These are phyloP conservation scores for Rapana venosa DNA, from an alignment of 2,888 invertebrate genomes.

Conservation along the genomic window DNA sequence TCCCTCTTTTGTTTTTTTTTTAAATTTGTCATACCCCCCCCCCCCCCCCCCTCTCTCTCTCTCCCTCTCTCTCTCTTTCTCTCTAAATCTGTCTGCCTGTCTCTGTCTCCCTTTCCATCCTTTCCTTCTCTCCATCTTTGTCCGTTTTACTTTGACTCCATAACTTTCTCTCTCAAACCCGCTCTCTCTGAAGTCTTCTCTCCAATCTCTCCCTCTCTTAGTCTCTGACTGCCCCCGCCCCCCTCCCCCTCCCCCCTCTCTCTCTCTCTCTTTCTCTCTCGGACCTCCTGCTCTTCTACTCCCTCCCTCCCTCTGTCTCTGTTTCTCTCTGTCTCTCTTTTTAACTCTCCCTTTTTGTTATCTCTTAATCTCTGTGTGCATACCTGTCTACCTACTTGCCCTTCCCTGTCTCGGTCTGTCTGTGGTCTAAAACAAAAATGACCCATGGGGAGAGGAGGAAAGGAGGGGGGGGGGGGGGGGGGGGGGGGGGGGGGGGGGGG, in stretches of 20 bases:
- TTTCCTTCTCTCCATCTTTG: not conserved
- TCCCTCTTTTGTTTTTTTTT: too few species aligned
- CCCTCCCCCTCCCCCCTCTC: not conserved
- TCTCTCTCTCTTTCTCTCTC: not conserved
- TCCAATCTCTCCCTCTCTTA: not conserved
- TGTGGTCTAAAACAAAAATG: not conserved
- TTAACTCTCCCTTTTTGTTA: not conserved
- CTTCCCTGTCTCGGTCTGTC: not conserved
- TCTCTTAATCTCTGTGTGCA: not conserved
- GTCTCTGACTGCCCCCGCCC: not conserved
- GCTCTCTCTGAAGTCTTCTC: not conserved
- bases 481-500: not conserved
- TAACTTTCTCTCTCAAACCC: not conserved
- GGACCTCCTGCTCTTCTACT: too few species aligned
- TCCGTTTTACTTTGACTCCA: not conserved
- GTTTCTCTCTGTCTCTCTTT: not conserved
- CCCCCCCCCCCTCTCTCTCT: too few species aligned
- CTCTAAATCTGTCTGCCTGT: too few species aligned
- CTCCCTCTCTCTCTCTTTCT: too few species aligned
- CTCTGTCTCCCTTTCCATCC: not conserved
- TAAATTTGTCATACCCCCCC: too few species aligned
- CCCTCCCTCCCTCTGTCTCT: not conserved
- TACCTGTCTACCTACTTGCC: not conserved
- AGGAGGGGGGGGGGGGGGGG: not conserved
- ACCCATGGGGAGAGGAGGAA: not conserved